Base-by-base conservation (phyloP, 2,888 invertebrate species). In the Plusia festucae region DNA sequence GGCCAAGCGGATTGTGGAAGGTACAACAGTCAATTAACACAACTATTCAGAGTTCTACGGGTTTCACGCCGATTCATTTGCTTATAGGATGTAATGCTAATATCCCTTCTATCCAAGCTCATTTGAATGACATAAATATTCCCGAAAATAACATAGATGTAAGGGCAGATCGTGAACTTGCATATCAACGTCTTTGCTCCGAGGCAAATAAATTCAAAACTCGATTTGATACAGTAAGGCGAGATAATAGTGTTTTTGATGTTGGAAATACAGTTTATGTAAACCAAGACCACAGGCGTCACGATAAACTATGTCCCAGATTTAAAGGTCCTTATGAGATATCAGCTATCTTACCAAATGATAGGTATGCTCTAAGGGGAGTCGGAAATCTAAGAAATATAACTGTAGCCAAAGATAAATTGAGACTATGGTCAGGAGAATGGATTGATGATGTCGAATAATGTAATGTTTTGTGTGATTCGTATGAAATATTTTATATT, bases 281-380 rank as follows among this genome's bases (percentile, higher is more conserved):
- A 13, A 68, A 34, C 53, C 79, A 82, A 49, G 68, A 79, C 13
- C 79, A 82, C 49, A 73, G 79, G n/a, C 76, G 79, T 8, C 52
- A 68, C 18, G 65, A 71, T 32, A 81, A 81, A 59, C 44, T 79
- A n/a, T 63, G 51, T 2, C 59, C 71, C 3, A 76, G 60, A 53
- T 81, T 65, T 64, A 78, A 70, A 51, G 78, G 79, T 0, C 68
- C 73, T 0, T 81, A 76, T 54, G 71, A 70, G 53, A 68, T 73
- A 8, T 13, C 30, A 1, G 18, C 40, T 5, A 22, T 67, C 2
- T n/a, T 73, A 3, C n/a, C 13, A 1, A 59, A 68, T 53, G 70
- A 67, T 15, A 16, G 63, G n/a, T 63, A 24, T 15, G 0, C 32
- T 0, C 13, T 63, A 18, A 9, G 34, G n/a, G 67, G 67, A 7